Percentiles rank a stretch among this genome's conserved stretches.
phyloP scores from a whole-genome alignment of 2,113 vertebrate species.

The Eulemur macaco region DNA sequence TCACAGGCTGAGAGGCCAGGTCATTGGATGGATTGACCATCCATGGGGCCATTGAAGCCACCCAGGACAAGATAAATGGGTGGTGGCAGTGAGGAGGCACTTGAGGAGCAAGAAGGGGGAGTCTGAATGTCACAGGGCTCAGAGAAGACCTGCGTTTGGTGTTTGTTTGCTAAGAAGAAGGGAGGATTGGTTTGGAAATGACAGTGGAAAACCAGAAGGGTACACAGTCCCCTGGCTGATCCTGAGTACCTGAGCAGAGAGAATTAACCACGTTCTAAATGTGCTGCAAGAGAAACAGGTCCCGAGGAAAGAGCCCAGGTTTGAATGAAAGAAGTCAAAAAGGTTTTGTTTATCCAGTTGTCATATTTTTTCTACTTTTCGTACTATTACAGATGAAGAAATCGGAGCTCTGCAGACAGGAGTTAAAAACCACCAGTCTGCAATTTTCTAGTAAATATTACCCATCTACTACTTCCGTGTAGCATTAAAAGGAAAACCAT shows the following conservation, averaged over 20 bases:
- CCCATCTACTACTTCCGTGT: background rate
- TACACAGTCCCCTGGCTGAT: background rate
- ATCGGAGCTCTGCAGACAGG: background rate
- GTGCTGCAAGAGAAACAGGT: background rate
- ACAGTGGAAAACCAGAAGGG: background rate
- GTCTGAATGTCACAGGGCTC: background rate
- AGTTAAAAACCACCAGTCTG: background rate
- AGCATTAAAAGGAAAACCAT: background rate
- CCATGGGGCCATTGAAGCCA: background rate
- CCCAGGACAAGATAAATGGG: background rate
- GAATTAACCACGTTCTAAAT: background rate
- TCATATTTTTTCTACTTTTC: background rate
- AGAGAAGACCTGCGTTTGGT: background rate
- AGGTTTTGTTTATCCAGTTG: background rate
- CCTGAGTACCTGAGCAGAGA: background rate
- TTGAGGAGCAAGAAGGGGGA: background rate
- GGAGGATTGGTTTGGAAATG: background rate
- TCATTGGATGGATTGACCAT: background rate
- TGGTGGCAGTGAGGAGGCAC: background rate
- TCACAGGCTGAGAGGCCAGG: background rate
- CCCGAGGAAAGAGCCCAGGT: background rate
- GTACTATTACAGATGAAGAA: background rate
- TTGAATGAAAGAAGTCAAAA: background rate
- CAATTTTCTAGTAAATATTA: background rate
- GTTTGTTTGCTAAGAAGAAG: background rate